Conservation (phyloP, 2,888 invertebrate genomes). For the Cinara cedri region DNA sequence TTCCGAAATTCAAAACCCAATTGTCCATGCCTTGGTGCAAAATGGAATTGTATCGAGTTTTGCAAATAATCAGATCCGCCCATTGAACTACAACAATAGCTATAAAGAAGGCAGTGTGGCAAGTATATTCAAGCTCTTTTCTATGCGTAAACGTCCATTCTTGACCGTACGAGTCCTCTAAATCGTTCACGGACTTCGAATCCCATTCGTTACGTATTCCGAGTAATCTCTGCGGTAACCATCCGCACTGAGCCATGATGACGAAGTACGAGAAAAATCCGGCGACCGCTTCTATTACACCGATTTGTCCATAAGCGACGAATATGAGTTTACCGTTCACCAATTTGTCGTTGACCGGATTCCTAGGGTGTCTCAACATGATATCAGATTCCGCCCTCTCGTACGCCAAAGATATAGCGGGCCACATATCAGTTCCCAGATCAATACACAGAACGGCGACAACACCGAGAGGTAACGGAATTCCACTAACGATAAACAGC, state of each 20-base stretch:
- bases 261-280: constrained; percentile 82
- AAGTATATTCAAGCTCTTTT: constrained; percentile 73
- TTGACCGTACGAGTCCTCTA: constrained; percentile 77
- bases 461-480: constrained; percentile 76
- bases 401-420: constrained; percentile 80
- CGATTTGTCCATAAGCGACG: constrained; percentile 85
- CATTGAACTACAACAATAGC: constrained; percentile 79
- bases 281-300: constrained; percentile 81
- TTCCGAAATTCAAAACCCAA: constrained; percentile 70
- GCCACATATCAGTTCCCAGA: constrained; percentile 77
- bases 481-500: constrained; percentile 74
- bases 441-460: constrained; percentile 74
- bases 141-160: constrained; percentile 75
- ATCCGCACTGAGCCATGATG: constrained; percentile 80
- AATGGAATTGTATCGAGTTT: constrained; percentile 76
- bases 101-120: constrained; percentile 81
- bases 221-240: constrained; percentile 72
- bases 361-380: constrained; percentile 69
- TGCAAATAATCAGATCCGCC: constrained; percentile 79
- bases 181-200: constrained; percentile 67
- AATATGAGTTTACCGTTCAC: constrained; percentile 71
- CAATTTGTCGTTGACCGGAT: constrained; percentile 66
- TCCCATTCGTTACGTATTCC: constrained; percentile 79
- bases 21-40: constrained; percentile 78
- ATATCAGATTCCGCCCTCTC: constrained; percentile 78